Percentiles rank a stretch among this genome's conserved stretches.
Conservation (phyloP, 2,113 vertebrate species). For the Xenopus borealis region DNA sequence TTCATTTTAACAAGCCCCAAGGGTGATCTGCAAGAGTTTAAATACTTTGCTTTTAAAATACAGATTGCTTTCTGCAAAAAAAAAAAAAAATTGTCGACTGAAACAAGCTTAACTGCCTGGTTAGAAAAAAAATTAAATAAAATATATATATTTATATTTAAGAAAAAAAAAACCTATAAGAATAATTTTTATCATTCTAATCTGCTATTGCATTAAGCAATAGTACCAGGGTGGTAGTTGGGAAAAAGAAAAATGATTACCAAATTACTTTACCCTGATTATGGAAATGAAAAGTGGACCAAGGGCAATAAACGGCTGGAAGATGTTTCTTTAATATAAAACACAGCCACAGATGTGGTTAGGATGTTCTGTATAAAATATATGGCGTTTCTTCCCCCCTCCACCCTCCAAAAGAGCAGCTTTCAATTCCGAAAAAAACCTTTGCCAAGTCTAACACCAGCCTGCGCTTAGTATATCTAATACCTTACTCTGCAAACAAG, state of each 20-base stretch:
- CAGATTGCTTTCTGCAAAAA: slow-evolving; percentile 7
- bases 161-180: no score
- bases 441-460: background rate
- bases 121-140: background rate
- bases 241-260: background rate
- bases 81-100: background rate
- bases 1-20: slow-evolving; percentile 31
- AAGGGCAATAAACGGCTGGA: slow-evolving; percentile 1
- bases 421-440: background rate
- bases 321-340: slow-evolving; percentile 21
- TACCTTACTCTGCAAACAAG: background rate
- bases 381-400: background rate
- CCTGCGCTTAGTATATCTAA: background rate
- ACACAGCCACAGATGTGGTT: slow-evolving; percentile 4
- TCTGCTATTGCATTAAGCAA: background rate
- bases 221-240: background rate
- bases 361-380: slow-evolving; percentile 8
- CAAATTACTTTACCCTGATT: slow-evolving; percentile 11
- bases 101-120: no score
- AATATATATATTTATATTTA: background rate
- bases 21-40: slow-evolving; percentile 8
- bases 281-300: background rate
- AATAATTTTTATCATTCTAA: background rate
- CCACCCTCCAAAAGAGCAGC: background rate
- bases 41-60: slow-evolving; percentile 14